Base-by-base conservation (phyloP, 2,797 vertebrate species). In the Capromys pilorides region DNA sequence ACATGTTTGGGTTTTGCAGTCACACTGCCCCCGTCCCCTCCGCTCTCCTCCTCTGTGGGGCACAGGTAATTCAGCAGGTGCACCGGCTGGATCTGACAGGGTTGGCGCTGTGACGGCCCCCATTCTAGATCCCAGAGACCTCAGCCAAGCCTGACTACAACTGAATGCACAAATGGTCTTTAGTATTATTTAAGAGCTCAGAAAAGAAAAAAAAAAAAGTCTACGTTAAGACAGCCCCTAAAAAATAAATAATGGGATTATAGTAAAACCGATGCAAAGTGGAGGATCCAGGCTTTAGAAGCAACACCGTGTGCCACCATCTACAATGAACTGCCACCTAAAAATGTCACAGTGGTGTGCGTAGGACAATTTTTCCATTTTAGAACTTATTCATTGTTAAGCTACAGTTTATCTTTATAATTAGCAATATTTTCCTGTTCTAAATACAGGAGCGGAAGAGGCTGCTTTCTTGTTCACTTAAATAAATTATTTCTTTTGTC, bases 121-220 rank as follows among this genome's bases (percentile, higher is more conserved):
- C 62, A 7, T 26, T 69, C 75, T 61, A 84, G 45, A 78, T 22
- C 31, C 16, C 5, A 49, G 66, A 14, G 45, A 57, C 22, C 21
- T 69, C 83, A 66, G n/a, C 10, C 59, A n/a, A 66, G 26, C 21
- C 45, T 81, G 54, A 24, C 41, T 54, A 82, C 4, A 75, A 33
- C 9, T 28, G 51, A 33, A 36, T 21, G 59, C 22, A 26, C 4
- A 18, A 69, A 75, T 7, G 36, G 11, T n/a, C 22, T 51, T 91
- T 54, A 24, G 61, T 87, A 59, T 57, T 33, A 86, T 31, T 81
- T 90, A 92, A 64, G 31, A 89, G 64, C 28, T n/a, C 83, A 64
- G 33, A 92, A 88, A 6, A 91, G 66, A 64, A 28, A 90, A 86
- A 4, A 92, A 92, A 85, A 51, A 92, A 92, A 85, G 31, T 62